phyloP scores from a whole-genome alignment of 2,888 invertebrate species.

The Monopis laevigella region DNA sequence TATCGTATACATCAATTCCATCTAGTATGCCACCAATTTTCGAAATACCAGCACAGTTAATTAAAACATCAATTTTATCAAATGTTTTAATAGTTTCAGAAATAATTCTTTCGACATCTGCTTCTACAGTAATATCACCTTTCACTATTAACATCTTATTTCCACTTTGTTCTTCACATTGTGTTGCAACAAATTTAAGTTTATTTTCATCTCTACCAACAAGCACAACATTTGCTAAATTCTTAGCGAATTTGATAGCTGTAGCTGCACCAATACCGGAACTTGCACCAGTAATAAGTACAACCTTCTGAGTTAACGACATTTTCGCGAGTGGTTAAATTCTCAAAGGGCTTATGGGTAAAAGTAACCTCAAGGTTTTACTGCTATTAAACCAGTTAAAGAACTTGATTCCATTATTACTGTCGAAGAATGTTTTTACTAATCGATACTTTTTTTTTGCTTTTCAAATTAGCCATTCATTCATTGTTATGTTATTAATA shows the following conservation, averaged over 20 bases:
- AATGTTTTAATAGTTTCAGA: conserved; percentile 5
- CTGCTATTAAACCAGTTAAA: too few relatives aligned
- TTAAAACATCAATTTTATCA: conserved; percentile 11
- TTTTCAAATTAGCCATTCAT: too few relatives aligned
- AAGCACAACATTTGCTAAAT: conserved; percentile 65
- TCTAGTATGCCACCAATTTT: conserved; percentile 2
- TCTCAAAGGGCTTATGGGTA: too few relatives aligned
- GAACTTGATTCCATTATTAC: too few relatives aligned
- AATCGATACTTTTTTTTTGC: too few relatives aligned
- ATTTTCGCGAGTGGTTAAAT: too few relatives aligned
- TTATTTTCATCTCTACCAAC: conserved; percentile 71
- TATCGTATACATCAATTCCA: conserved; percentile 10
- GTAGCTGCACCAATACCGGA: conserved; percentile 74
- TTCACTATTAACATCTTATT: conserved; percentile 1
- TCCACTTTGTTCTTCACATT: conserved; percentile 11
- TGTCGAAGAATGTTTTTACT: too few relatives aligned
- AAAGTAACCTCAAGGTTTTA: too few relatives aligned
- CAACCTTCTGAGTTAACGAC: conserved; percentile 33
- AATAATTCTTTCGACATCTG: conserved; percentile 8
- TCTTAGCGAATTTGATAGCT: conserved; percentile 64
- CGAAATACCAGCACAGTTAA: conserved; percentile 10
- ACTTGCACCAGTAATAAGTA: conserved; percentile 67
- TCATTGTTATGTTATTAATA: too few relatives aligned
- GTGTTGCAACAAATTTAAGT: conserved; percentile 58
- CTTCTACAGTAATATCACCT: conserved; percentile 11